Evolutionary conservation across 2,888 invertebrate genomes (phyloP).

Genomic region (Noctuana brunneofusca): DNA sequence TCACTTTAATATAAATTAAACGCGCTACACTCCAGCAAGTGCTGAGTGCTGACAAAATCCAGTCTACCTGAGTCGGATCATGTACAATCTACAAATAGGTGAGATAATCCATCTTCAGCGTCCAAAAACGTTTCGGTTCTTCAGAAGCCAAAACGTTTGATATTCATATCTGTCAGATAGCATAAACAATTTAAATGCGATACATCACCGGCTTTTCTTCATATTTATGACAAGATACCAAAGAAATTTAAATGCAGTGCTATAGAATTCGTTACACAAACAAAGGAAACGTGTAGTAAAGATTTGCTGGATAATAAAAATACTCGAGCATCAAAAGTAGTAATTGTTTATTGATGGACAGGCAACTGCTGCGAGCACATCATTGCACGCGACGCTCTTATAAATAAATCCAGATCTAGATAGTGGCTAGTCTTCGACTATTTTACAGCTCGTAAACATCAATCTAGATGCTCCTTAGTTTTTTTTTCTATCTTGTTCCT

Average conservation of each 20-base stretch:
- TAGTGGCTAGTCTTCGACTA: constrained; percentile 16
- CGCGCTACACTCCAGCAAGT: not conserved
- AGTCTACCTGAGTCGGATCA: constrained; percentile 6
- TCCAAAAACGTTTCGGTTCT: constrained; percentile 20
- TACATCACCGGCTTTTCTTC: constrained; percentile 12
- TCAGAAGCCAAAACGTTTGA: constrained; percentile 18
- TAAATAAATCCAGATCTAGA: constrained; percentile 20
- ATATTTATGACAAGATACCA: constrained; percentile 3
- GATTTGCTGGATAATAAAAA: constrained; percentile 1
- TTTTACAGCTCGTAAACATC: constrained; percentile 24
- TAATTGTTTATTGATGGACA: constrained; percentile 12
- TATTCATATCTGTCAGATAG: constrained; percentile 27
- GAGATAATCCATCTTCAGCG: constrained; percentile 11
- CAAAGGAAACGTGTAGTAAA: not conserved
- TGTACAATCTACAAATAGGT: constrained; percentile 13
- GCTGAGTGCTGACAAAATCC: constrained; percentile 12
- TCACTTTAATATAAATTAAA: not conserved
- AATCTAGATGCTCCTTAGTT: constrained; percentile 9
- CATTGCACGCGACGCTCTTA: constrained; percentile 6
- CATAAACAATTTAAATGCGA: constrained; percentile 16
- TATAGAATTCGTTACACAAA: not conserved
- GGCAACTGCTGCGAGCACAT: constrained; percentile 10
- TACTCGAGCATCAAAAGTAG: constrained; percentile 3
- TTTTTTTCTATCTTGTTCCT: constrained; percentile 12
- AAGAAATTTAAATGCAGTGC: not conserved